Evolutionary conservation across 64 coral and sea anemone genomes (phyloP).

Genomic region (Montipora sp.): DNA sequence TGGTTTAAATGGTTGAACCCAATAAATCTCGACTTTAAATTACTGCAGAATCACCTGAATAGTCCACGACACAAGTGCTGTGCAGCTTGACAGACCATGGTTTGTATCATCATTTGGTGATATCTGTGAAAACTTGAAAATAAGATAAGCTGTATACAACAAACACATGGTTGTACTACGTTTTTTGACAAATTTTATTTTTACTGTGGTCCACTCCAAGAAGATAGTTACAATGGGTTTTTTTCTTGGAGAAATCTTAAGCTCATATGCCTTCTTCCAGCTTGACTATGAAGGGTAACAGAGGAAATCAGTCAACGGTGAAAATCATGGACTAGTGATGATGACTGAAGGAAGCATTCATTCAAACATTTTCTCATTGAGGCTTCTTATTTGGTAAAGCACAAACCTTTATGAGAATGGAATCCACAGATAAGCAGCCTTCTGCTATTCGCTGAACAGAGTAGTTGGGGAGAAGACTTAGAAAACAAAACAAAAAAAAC

Average conservation of each 20-base stretch:
- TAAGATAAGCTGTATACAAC: too few species aligned
- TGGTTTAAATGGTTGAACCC: too few species aligned
- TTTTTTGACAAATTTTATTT: too few species aligned
- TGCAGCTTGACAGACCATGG: slow-evolving; percentile 14
- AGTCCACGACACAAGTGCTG: slow-evolving; percentile 80
- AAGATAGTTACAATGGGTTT: too few species aligned
- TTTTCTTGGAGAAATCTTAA: too few species aligned
- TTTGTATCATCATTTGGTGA: slow-evolving; percentile 16
- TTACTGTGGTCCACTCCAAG: too few species aligned
- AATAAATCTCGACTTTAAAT: neutral
- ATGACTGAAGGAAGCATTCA: too few species aligned
- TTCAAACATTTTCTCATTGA: neutral
- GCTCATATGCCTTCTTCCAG: too few species aligned
- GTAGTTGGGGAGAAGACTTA: slow-evolving; percentile 68
- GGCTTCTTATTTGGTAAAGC: neutral
- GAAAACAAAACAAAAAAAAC: neutral
- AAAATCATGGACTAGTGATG: too few species aligned
- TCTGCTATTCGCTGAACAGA: slow-evolving; percentile 54
- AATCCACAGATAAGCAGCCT: slow-evolving; percentile 72
- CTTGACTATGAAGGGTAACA: too few species aligned
- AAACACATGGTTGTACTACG: too few species aligned
- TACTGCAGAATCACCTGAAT: slow-evolving; percentile 61
- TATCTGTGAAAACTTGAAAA: slow-evolving; percentile 35
- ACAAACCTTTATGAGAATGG: slow-evolving; percentile 68
- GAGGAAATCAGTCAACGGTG: too few species aligned